Percentiles rank a stretch among this genome's conserved stretches.
Evolutionary conservation across 1,140 invertebrate genomes (phyloP).

Genomic region (Drosophila simulans): DNA sequence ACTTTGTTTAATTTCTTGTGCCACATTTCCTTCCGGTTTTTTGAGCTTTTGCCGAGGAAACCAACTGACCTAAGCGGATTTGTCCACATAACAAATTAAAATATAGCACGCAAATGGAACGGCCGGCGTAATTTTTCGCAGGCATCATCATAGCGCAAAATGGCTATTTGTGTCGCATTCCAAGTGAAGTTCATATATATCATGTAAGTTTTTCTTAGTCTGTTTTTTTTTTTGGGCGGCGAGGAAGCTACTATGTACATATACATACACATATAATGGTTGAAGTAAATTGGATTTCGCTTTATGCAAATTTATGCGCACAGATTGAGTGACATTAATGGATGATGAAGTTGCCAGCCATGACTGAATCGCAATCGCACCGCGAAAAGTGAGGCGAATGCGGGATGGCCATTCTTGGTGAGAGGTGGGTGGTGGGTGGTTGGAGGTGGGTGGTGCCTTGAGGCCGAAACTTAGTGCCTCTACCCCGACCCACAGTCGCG

Average conservation of each 20-base stretch:
- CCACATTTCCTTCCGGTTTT: slow-evolving; percentile 26
- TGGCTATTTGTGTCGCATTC: slow-evolving; percentile 48
- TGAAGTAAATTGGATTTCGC: slow-evolving; percentile 74
- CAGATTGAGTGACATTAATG: slow-evolving; percentile 82
- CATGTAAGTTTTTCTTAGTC: not conserved
- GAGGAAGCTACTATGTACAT: slow-evolving; percentile 15
- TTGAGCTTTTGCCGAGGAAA: not conserved
- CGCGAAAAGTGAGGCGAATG: not conserved
- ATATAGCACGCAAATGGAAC: slow-evolving; percentile 59
- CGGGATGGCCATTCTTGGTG: slow-evolving; percentile 16
- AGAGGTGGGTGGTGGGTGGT: too few species aligned
- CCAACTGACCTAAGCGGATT: slow-evolving; percentile 12
- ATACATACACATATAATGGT: slow-evolving; percentile 25
- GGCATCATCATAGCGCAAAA: slow-evolving; percentile 34
- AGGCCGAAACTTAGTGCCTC: not conserved
- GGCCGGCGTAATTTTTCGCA: not conserved
- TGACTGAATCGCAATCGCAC: slow-evolving; percentile 25
- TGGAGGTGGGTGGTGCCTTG: not conserved
- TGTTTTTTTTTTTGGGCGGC: not conserved
- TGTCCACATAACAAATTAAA: slow-evolving; percentile 64
- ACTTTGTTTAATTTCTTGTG: slow-evolving; percentile 11
- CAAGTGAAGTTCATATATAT: slow-evolving; percentile 25
- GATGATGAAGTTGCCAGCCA: slow-evolving; percentile 70
- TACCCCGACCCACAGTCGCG: not conserved
- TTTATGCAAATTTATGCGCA: slow-evolving; percentile 82